Evolutionary conservation across 2,113 vertebrate genomes (phyloP).

Genomic region (Gracilinanus agilis): DNA sequence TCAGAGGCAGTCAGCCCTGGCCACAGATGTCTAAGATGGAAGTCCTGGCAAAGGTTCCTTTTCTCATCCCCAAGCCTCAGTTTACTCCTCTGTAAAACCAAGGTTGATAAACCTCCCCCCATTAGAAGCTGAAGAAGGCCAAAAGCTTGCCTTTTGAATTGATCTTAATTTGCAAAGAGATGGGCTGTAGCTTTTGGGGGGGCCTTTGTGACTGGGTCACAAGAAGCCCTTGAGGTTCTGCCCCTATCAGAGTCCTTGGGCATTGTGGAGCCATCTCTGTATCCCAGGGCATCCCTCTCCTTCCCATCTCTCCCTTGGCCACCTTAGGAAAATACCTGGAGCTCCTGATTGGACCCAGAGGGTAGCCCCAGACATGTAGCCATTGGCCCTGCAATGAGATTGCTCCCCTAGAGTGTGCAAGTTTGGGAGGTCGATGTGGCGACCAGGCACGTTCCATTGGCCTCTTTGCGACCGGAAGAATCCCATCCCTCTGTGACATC

Average conservation of each 20-base stretch:
- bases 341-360: conserved; percentile 5
- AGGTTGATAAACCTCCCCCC: not conserved
- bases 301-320: conserved; percentile 27
- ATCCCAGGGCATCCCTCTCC: not conserved
- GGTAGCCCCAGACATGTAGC: not conserved
- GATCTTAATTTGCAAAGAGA: conserved; percentile 26
- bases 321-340: conserved; percentile 30
- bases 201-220: conserved; percentile 11
- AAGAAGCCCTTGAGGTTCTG: not conserved
- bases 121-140: not conserved
- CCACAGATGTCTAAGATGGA: not conserved
- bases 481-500: conserved; percentile 36
- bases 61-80: not conserved
- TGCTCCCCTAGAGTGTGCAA: not conserved
- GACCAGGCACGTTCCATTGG: conserved; percentile 23
- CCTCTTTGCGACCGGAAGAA: conserved; percentile 32
- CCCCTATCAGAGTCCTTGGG: not conserved
- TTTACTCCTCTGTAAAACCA: not conserved
- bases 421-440: too few relatives aligned
- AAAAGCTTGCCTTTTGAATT: conserved; percentile 27
- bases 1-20: not conserved
- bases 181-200: conserved; percentile 9
- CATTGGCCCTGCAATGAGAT: conserved; percentile 37
- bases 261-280: not conserved
- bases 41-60: not conserved